Conservation (phyloP, 2,888 invertebrate species). For the Aphidius colemani region DNA sequence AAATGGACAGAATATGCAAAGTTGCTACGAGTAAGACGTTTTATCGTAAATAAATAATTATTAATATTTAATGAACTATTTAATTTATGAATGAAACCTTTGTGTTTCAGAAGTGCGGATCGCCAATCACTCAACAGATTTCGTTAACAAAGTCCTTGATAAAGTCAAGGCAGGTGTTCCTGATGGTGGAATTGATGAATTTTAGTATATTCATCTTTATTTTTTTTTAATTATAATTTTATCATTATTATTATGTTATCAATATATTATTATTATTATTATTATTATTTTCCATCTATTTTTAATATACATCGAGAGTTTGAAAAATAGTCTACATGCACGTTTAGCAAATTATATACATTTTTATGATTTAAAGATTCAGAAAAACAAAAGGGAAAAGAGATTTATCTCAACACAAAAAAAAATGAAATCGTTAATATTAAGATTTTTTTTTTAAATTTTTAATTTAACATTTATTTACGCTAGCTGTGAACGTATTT, state of each 20-base stretch:
- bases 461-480: too few species aligned
- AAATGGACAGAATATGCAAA: constrained; percentile 73
- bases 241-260: constrained; percentile 24
- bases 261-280: not conserved
- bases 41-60: too few species aligned
- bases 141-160: constrained; percentile 89
- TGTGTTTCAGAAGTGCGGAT: constrained; percentile 76
- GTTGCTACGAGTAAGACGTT: constrained; percentile 71
- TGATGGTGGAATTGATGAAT: constrained; percentile 78
- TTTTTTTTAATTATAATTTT: constrained; percentile 38
- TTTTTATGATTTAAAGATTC: constrained; percentile 27
- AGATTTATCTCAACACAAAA: too few species aligned
- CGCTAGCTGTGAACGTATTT: constrained; percentile 26
- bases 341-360: constrained; percentile 27
- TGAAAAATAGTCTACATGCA: constrained; percentile 29
- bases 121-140: constrained; percentile 90
- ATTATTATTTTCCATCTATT: constrained; percentile 18
- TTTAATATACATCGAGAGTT: not conserved
- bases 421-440: too few species aligned
- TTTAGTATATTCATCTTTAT: constrained; percentile 59
- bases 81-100: constrained; percentile 16
- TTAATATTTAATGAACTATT: too few species aligned
- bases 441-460: too few species aligned
- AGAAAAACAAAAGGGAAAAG: too few species aligned
- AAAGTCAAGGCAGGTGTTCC: constrained; percentile 81